These are phyloP conservation scores for Rhinogobius similis DNA, from an alignment of 2,113 vertebrate species.

Conservation along the genomic window DNA sequence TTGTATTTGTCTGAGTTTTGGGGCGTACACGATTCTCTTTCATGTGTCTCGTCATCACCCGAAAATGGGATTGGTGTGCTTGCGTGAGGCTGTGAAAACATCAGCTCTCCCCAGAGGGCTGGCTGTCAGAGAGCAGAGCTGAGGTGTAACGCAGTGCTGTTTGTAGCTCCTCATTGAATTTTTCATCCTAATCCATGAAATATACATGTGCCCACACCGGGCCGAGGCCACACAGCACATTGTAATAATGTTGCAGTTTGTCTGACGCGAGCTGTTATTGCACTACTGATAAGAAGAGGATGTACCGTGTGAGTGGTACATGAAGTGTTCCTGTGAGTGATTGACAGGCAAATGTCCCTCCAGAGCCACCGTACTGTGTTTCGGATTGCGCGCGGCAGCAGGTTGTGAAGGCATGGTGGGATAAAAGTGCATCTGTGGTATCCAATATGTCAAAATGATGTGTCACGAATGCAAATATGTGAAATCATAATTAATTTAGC, in stretches of 20 bases:
- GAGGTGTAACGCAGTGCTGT: slow-evolving; percentile 30
- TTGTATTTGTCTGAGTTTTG: slow-evolving; percentile 56
- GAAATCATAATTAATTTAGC: not conserved
- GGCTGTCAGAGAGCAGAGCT: slow-evolving; percentile 58
- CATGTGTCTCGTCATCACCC: slow-evolving; percentile 57
- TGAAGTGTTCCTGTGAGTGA: slow-evolving; percentile 38
- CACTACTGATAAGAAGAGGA: slow-evolving; percentile 8
- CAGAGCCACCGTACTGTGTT: slow-evolving; percentile 60
- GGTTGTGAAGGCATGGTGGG: slow-evolving; percentile 42
- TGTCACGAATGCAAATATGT: not conserved
- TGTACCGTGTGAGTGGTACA: slow-evolving; percentile 12
- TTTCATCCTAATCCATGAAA: slow-evolving; percentile 69
- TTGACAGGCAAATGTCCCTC: slow-evolving; percentile 60
- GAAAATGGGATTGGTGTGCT: slow-evolving; percentile 66
- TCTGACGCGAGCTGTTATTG: slow-evolving; percentile 47
- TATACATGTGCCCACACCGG: slow-evolving; percentile 50
- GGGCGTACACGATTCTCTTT: slow-evolving; percentile 38
- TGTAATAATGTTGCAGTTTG: slow-evolving; percentile 65
- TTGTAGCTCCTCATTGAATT: slow-evolving; percentile 70
- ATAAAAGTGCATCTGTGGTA: not conserved
- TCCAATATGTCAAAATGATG: not conserved
- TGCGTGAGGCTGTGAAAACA: slow-evolving; percentile 58
- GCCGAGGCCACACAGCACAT: slow-evolving; percentile 30
- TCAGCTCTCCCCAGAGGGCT: slow-evolving; percentile 40
- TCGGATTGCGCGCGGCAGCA: slow-evolving; percentile 47